phyloP scores from a whole-genome alignment of 2,113 vertebrate species.

The Phalacrocorax pelagicus region DNA sequence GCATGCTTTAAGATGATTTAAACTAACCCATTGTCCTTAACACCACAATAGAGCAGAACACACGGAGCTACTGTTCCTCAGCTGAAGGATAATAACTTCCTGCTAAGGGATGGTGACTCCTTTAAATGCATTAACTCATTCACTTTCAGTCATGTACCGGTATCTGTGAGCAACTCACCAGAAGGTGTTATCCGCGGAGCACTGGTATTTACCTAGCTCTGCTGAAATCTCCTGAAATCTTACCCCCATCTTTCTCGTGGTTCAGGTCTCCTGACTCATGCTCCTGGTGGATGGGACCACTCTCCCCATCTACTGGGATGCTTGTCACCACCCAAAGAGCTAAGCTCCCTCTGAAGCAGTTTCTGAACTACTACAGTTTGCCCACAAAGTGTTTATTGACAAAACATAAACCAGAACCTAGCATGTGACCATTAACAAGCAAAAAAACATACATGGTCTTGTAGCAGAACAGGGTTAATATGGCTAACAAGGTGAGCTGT shows the following conservation, averaged over 20 bases:
- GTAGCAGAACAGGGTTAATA: neutral
- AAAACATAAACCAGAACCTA: neutral
- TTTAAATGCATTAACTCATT: slow-evolving; percentile 40
- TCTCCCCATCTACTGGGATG: accelerated
- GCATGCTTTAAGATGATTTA: neutral
- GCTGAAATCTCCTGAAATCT: neutral
- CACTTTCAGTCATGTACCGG: neutral
- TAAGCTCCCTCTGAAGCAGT: neutral
- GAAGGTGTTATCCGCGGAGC: neutral
- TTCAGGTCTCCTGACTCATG: neutral
- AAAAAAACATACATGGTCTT: neutral
- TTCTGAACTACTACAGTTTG: neutral
- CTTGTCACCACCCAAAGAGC: neutral
- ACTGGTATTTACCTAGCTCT: neutral
- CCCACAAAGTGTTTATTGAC: neutral
- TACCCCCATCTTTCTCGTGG: neutral
- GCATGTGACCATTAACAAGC: neutral
- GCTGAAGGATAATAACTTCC: slow-evolving; percentile 53
- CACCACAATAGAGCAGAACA: slow-evolving; percentile 17
- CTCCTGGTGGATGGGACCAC: neutral
- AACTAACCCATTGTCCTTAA: slow-evolving; percentile 34
- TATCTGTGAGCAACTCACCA: neutral
- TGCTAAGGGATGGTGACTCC: neutral
- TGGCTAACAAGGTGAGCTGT: neutral
- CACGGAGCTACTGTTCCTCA: slow-evolving; percentile 6